These are phyloP conservation scores for Malthinus seriepunctatus DNA, from an alignment of 2,888 invertebrate genomes.

Conservation along the genomic window DNA sequence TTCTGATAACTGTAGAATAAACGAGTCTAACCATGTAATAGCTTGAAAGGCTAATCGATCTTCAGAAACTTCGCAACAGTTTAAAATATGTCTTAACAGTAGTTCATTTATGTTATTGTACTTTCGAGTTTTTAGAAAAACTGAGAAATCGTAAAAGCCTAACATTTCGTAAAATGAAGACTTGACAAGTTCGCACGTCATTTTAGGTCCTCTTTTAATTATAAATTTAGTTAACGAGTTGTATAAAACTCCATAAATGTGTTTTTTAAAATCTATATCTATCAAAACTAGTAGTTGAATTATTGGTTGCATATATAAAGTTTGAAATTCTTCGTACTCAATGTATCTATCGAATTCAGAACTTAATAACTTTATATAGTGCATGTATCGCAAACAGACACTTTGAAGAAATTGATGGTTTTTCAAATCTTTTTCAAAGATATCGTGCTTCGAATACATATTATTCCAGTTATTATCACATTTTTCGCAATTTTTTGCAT, in stretches of 20 bases:
- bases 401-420: slow-evolving; percentile 4
- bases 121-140: not conserved
- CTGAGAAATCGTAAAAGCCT: not conserved
- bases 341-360: not conserved
- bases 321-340: slow-evolving; percentile 8
- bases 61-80: not conserved
- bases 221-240: not conserved
- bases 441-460: not conserved
- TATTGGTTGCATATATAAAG: not conserved
- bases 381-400: slow-evolving; percentile 6
- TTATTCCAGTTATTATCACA: not conserved
- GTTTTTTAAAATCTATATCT: not conserved
- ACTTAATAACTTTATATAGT: slow-evolving; percentile 12
- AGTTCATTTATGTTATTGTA: not conserved
- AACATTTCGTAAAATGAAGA: not conserved
- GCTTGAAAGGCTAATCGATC: not conserved
- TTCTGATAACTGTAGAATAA: not conserved
- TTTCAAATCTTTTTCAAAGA: slow-evolving; percentile 5
- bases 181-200: not conserved
- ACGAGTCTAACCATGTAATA: slow-evolving; percentile 5
- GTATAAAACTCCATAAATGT: not conserved
- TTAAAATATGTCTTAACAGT: not conserved
- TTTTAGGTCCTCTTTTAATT: not conserved
- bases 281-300: not conserved
- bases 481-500: not conserved